These are phyloP conservation scores for Nautilus pompilius DNA, from an alignment of 1,140 invertebrate species.

Conservation along the genomic window DNA sequence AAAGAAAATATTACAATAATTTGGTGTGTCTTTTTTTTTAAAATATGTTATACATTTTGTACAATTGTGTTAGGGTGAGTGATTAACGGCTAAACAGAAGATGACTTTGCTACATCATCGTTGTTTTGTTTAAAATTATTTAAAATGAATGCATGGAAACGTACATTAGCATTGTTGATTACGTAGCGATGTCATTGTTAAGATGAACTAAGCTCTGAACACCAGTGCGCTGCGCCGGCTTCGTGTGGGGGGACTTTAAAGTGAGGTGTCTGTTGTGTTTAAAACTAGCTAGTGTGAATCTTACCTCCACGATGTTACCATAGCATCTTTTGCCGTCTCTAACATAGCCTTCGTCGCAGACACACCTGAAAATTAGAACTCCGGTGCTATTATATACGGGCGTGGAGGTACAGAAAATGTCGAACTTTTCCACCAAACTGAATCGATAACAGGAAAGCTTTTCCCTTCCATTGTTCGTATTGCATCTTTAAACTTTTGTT, in stretches of 20 bases:
- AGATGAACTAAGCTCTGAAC: too few relatives aligned
- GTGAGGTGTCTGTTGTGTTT: too few relatives aligned
- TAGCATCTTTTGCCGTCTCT: constrained; percentile 33
- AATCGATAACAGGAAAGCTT: not conserved
- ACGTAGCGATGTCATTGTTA: not conserved
- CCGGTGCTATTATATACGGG: constrained; percentile 3
- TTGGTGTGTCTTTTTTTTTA: not conserved
- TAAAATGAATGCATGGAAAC: not conserved
- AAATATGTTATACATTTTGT: not conserved
- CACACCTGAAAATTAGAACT: constrained; percentile 26
- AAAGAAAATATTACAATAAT: not conserved
- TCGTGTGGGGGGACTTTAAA: too few relatives aligned
- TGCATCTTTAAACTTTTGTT: not conserved
- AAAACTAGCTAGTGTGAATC: not conserved
- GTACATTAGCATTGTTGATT: not conserved
- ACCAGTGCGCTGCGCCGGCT: too few relatives aligned
- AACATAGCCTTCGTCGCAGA: constrained; percentile 32
- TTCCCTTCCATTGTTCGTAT: not conserved
- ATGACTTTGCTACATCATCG: not conserved
- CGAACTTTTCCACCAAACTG: not conserved
- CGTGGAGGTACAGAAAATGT: not conserved
- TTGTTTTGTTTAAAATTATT: not conserved
- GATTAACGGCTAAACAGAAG: not conserved
- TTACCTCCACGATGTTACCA: constrained; percentile 38
- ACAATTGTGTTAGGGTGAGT: not conserved